Base-by-base conservation (phyloP, 1,140 invertebrate species). In the Samia ricini region DNA sequence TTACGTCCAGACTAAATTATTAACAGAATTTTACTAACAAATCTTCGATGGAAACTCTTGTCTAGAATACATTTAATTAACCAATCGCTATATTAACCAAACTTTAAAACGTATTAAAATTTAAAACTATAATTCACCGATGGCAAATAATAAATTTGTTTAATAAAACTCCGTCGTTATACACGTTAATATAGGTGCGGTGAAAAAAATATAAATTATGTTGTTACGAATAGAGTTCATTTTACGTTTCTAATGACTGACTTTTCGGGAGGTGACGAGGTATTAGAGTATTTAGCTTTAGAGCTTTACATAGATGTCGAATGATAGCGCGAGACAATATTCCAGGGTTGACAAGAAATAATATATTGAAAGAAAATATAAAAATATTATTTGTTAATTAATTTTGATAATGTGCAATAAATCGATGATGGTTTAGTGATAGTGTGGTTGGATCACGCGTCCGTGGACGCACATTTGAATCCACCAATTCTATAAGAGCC, bases 261-360 rank as follows among this genome's bases (percentile, higher is more conserved):
- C 21, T 42, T 62, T 60, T 57, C 33, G 59, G 65, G 68, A 76
- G 68, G 73, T 76, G 73, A 76, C 73, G 68, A 71, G 57, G 61
- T 72, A 64, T 49, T 62, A 68, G 24, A 72, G 66, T 71, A 76
- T 76, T 76, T 62, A 65, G 60, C 52, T 65, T 66, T 42, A 72
- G 63, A 76, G 61, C 66, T 61, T 12, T 42, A 42, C 12, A 23
- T 70, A 65, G 70, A 69, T 70, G 70, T 57, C 42, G 68, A 70
- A 68, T 72, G 70, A 72, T 76, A 72, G 73, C 67, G 67, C 69
- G 64, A 68, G 73, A 72, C 65, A 21, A 61, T 61, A 56, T 51
- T 62, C 24, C 49, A 75, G 67, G 72, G 72, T 42, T 75, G 69
- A 0, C 33, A 42, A 42, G n/a, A n/a, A n/a, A n/a, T n/a, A n/a